Base-by-base conservation (phyloP, 1,140 invertebrate species). In the Drosophila bocki region DNA sequence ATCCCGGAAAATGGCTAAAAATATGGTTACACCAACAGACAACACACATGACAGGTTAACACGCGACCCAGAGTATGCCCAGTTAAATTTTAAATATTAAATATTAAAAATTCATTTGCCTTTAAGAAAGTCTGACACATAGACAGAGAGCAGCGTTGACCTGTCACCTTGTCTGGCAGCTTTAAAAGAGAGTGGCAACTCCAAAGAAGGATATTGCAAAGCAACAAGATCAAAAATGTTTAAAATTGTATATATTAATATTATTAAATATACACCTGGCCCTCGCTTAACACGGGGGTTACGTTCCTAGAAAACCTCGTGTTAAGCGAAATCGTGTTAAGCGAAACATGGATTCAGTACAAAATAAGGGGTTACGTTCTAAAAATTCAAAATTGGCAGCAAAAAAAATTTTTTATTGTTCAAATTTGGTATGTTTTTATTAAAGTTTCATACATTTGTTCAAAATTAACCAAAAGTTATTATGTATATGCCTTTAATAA, bases 1-100 rank as follows among this genome's bases (percentile, higher is more conserved):
- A 67, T 1, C 26, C 59, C 15, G 59, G 42, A 63, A 35, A 59
- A 64, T 29, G 42, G 63, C 59, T 67, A 35, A 26, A 45, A 70
- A 41, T 62, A 65, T 65, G 39, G 62, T 32, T 32, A 44, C 56
- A 61, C 29, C 57, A 29, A 29, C 26, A 6, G 26, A 26, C 26
- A 26, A 35, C 50, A 19, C 26, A 33, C 41, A 63, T 61, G 63
- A 63, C 58, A 39, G 19, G 7, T 11, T 64, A 56, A 33, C 62
- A 61, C 32, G 45, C 58, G 58, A 67, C 63, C 41, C 12, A 32
- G n/a, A 12, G 19, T 42, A 19, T 54, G 62, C 19, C 26, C 15
- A 44, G 39, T 61, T 26, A 44, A 65, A 26, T 39, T n/a, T 19
- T 22, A 54, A 22, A 54, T 11, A 54, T 26, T 39, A 39, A 39